Evolutionary conservation across 2,113 vertebrate genomes (phyloP).

Genomic region (Phoxinus phoxinus): DNA sequence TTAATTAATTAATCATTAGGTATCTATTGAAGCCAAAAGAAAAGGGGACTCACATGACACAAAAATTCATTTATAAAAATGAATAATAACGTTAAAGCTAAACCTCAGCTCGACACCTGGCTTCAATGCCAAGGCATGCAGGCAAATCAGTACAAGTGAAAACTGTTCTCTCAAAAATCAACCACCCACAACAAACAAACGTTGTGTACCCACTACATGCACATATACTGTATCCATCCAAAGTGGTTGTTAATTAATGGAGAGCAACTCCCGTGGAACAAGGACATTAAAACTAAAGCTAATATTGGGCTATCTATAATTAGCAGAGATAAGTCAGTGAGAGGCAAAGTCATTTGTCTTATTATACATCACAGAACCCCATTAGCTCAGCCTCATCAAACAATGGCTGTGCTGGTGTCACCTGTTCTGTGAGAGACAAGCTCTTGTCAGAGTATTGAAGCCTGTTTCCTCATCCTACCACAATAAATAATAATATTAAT

Average conservation of each 20-base stretch:
- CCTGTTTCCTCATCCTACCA: background rate
- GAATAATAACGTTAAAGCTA: background rate
- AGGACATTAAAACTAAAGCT: conserved; percentile 51
- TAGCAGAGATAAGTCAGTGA: conserved; percentile 38
- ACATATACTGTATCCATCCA: background rate
- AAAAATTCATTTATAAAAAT: background rate
- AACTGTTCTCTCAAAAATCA: conserved; percentile 7
- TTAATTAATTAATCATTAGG: background rate
- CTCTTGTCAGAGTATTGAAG: conserved; percentile 20
- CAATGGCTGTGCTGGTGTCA: conserved; percentile 28
- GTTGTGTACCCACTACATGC: conserved; percentile 4
- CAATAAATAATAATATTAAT: background rate
- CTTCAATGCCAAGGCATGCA: no score
- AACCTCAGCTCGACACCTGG: background rate
- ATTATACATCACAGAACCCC: conserved; percentile 39
- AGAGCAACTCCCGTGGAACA: conserved; percentile 19
- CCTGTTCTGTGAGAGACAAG: conserved; percentile 10
- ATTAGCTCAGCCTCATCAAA: conserved; percentile 39
- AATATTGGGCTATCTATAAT: conserved; percentile 51
- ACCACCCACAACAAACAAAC: conserved; percentile 19
- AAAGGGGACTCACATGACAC: background rate
- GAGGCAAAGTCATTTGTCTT: conserved; percentile 43
- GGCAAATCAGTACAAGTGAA: background rate
- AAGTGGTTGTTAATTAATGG: conserved; percentile 37
- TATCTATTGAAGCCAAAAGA: background rate